Base-by-base conservation (phyloP, 2,113 vertebrate genomes). In the Ictidomys tridecemlineatus region DNA sequence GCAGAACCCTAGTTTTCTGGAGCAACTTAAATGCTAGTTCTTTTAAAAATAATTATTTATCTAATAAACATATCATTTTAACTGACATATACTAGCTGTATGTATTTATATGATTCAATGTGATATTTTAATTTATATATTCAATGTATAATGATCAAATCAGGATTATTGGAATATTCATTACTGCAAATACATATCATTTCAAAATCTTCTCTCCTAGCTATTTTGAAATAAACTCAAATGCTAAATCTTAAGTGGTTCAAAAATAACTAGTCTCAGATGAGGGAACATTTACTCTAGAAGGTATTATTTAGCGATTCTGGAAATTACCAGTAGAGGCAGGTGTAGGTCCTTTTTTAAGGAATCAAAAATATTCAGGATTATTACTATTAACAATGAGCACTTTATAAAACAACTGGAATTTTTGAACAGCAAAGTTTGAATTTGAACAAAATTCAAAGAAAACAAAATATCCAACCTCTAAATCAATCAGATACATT, bases 1-100 rank as follows among this genome's bases (percentile, higher is more conserved):
- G 34, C 26, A 61, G 34, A 95, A 88, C 34, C 28, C 16, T 5
- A 32, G 28, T 85, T 91, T 97, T 80, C 84, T 78, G 39, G 51
- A 85, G 18, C 45, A 91, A 63, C 80, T 77, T 28, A 78, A 90
- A 94, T 20, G 61, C 65, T 79, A 63, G 34, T 56, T 39, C n/a
- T 79, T 92, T 87, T 39, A 10, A 24, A 70, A 82, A 67, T 42
- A 84, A 28, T 48, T 77, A 34, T 48, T 45, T 79, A 84, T 61
- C 26, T 84, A n/a, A 63, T 26, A 63, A 9, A 26, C 39, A 39
- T 37, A 30, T 9, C 58, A 48, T 61, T 80, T 83, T 73, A 83
- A 48, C n/a, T 24, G 16, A 69, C 11, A 56, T 4, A 58, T 58
- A 83, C 18, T 70, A 82, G 28, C 45, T 83, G 3, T 30, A 63